Evolutionary conservation across 2,113 vertebrate genomes (phyloP).

Genomic region (Piprites chloris): DNA sequence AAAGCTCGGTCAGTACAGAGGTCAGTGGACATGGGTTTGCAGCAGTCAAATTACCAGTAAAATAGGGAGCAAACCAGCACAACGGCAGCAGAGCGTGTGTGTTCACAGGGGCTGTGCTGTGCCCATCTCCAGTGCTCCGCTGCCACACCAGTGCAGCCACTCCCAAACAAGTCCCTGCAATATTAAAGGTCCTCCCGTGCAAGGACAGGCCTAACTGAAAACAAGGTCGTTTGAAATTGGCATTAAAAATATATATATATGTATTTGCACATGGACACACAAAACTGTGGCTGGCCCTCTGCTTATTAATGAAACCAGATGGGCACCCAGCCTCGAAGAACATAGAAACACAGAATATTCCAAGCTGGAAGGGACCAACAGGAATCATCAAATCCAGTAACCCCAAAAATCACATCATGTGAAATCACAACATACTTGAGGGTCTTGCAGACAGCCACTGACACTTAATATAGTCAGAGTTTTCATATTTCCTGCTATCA

Average conservation of each 20-base stretch:
- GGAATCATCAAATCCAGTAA: not conserved
- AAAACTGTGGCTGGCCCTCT: not conserved
- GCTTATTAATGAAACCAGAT: not conserved
- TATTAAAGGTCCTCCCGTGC: not conserved
- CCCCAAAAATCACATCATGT: not conserved
- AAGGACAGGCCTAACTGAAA: not conserved
- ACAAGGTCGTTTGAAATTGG: not conserved
- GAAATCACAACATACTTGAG: not conserved
- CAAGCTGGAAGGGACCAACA: not conserved
- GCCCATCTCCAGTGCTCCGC: not conserved
- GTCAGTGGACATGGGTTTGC: not conserved
- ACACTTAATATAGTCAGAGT: not conserved
- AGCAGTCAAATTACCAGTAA: not conserved
- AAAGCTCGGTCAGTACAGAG: not conserved
- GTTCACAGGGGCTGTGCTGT: not conserved
- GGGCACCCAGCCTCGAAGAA: not conserved
- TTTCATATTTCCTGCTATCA: not conserved
- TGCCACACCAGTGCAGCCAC: fast-evolving
- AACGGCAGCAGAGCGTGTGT: not conserved
- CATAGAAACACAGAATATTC: not conserved
- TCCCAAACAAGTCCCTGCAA: not conserved
- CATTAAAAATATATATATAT: not conserved
- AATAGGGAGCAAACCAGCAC: not conserved
- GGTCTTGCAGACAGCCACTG: not conserved
- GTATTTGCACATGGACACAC: not conserved